Percentiles rank a stretch among this genome's conserved stretches.
Conservation (phyloP, 2,888 invertebrate genomes). For the Caprella mutica region DNA sequence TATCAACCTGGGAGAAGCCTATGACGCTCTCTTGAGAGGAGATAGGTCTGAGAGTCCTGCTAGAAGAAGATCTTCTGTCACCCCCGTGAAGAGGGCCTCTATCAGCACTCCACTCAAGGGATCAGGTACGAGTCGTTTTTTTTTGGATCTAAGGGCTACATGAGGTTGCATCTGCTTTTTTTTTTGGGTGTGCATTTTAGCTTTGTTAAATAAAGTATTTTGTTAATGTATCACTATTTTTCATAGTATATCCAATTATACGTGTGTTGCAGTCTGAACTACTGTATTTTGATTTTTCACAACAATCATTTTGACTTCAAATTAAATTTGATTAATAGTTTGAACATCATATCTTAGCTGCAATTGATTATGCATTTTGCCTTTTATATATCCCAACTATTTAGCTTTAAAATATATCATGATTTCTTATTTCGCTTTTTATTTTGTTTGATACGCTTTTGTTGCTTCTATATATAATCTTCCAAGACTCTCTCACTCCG, state of each 20-base stretch:
- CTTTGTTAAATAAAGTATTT: too few relatives aligned
- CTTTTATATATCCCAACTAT: too few relatives aligned
- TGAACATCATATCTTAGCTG: too few relatives aligned
- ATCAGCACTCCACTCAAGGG: slow-evolving; percentile 30
- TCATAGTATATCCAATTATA: background rate
- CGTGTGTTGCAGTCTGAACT: background rate
- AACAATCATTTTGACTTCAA: too few relatives aligned
- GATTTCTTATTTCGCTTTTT: too few relatives aligned
- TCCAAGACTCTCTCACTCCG: too few relatives aligned
- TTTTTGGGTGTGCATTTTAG: background rate
- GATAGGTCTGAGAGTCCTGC: slow-evolving; percentile 71
- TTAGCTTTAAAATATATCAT: too few relatives aligned
- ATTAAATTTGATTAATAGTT: too few relatives aligned
- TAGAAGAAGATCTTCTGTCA: slow-evolving; percentile 53
- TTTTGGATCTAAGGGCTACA: background rate
- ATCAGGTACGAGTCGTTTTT: slow-evolving; percentile 15
- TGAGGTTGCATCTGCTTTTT: background rate
- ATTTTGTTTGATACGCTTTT: too few relatives aligned
- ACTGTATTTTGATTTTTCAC: background rate
- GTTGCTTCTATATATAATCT: too few relatives aligned
- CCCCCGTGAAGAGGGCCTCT: slow-evolving; percentile 65
- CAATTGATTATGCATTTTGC: too few relatives aligned
- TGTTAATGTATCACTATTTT: too few relatives aligned
- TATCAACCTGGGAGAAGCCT: slow-evolving; percentile 75
- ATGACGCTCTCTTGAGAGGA: slow-evolving; percentile 64